Conservation (phyloP, 1,140 invertebrate species). For the Aplysia californica region DNA sequence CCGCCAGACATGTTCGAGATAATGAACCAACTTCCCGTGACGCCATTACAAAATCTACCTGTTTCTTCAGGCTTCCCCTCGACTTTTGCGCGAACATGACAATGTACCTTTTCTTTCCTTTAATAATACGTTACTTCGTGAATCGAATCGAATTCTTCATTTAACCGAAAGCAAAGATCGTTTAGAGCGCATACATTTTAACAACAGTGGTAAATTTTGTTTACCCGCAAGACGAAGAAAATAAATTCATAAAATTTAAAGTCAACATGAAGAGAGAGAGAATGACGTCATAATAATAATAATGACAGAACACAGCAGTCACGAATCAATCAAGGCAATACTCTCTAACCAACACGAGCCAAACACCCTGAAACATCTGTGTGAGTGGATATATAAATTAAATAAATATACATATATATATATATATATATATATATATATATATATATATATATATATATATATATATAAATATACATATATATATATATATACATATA, state of each 20-base stretch:
- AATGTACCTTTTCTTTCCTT: too few species aligned
- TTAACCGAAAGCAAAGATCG: too few species aligned
- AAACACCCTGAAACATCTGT: neutral
- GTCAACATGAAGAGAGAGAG: neutral
- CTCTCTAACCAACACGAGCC: too few species aligned
- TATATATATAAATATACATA: slow-evolving; percentile 1
- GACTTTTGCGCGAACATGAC: too few species aligned
- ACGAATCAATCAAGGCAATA: too few species aligned
- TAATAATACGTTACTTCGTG: too few species aligned
- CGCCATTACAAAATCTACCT: too few species aligned
- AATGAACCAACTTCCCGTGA: too few species aligned
- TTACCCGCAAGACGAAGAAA: neutral
- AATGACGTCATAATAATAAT: neutral
- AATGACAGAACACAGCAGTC: too few species aligned
- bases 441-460: slow-evolving; percentile 8
- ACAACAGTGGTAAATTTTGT: neutral
- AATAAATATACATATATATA: neutral
- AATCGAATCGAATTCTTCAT: too few species aligned
- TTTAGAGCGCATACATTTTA: too few species aligned
- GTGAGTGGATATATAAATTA: neutral
- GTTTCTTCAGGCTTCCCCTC: too few species aligned
- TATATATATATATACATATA: slow-evolving; percentile 6
- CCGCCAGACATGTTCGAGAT: neutral
- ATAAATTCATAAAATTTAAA: neutral
- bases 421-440: slow-evolving; percentile 10